A percentile compares a stretch with the other conserved stretches of the same genome.
These are phyloP conservation scores for Chromoteleia sp. DNA, from an alignment of 2,888 invertebrate species.

Conservation along the genomic window DNA sequence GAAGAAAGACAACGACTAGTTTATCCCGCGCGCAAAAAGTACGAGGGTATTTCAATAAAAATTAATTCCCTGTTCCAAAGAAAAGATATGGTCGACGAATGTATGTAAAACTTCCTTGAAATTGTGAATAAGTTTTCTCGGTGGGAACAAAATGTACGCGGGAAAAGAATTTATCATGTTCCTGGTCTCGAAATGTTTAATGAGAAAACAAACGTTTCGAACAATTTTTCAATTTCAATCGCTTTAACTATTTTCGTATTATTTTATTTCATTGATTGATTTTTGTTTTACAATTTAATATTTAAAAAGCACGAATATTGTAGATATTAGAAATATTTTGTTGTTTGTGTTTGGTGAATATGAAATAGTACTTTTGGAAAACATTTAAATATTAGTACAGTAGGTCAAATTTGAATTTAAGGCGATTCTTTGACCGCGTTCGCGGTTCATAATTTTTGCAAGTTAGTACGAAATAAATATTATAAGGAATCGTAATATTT, in stretches of 20 bases:
- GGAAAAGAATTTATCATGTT: constrained; percentile 20
- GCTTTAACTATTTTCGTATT: background rate
- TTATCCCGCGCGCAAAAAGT: constrained; percentile 46
- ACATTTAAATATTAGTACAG: too few species aligned
- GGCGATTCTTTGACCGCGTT: too few species aligned
- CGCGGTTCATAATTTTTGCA: too few species aligned
- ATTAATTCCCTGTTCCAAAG: constrained; percentile 61
- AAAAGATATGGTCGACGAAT: constrained; percentile 55
- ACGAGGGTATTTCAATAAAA: constrained; percentile 64
- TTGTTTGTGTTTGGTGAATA: too few species aligned
- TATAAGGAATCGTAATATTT: too few species aligned
- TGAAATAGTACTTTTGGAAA: too few species aligned
- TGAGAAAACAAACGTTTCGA: background rate
- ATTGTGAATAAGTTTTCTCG: constrained; percentile 57
- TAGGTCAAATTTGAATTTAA: too few species aligned
- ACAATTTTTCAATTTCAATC: too few species aligned
- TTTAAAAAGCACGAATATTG: too few species aligned
- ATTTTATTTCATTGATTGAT: background rate
- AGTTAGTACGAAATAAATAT: too few species aligned
- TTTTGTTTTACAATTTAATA: too few species aligned
- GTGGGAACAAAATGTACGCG: constrained; percentile 27
- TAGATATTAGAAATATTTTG: too few species aligned
- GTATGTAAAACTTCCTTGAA: constrained; percentile 42
- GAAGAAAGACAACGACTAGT: constrained; percentile 34
- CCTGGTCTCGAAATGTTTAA: constrained; percentile 18